These are phyloP conservation scores for Trichonephila clavata DNA, from an alignment of 1,140 invertebrate species.

Conservation along the genomic window DNA sequence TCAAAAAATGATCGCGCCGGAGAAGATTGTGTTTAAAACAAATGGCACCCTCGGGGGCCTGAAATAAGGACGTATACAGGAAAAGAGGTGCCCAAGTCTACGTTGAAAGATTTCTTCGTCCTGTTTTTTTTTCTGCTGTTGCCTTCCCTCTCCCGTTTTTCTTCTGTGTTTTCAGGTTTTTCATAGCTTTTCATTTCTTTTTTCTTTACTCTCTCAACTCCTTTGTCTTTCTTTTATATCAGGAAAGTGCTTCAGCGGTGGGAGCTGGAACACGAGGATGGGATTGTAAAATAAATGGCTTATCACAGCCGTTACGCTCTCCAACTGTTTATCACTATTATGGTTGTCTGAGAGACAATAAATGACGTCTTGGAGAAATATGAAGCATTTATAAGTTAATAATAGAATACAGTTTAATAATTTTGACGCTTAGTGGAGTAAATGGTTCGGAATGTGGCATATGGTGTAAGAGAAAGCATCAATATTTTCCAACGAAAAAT, in stretches of 20 bases:
- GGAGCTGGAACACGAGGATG: constrained; percentile 24
- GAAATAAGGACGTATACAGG: constrained; percentile 75
- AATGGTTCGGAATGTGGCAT: not conserved
- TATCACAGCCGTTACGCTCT: constrained; percentile 20
- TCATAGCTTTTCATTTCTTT: constrained; percentile 2
- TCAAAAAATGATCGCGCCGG: constrained; percentile 74
- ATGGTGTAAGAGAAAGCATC: not conserved
- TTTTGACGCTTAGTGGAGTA: not conserved
- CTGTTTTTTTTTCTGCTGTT: not conserved
- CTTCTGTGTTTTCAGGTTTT: constrained; percentile 29
- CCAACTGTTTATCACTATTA: constrained; percentile 44
- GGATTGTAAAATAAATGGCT: constrained; percentile 54
- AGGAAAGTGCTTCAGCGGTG: constrained; percentile 32
- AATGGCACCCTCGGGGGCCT: constrained; percentile 70
- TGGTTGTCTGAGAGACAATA: not conserved
- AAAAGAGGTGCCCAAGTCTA: constrained; percentile 16
- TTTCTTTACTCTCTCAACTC: constrained; percentile 25
- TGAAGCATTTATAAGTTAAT: constrained; percentile 23
- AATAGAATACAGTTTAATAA: not conserved
- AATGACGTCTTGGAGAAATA: not conserved
- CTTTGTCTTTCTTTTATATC: constrained; percentile 61
- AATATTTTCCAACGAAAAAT: not conserved
- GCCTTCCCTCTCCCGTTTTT: not conserved
- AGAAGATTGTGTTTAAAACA: constrained; percentile 77
- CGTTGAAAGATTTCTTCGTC: constrained; percentile 72